Base-by-base conservation (phyloP, 2,888 invertebrate genomes). In the Cyclophora albipunctata region DNA sequence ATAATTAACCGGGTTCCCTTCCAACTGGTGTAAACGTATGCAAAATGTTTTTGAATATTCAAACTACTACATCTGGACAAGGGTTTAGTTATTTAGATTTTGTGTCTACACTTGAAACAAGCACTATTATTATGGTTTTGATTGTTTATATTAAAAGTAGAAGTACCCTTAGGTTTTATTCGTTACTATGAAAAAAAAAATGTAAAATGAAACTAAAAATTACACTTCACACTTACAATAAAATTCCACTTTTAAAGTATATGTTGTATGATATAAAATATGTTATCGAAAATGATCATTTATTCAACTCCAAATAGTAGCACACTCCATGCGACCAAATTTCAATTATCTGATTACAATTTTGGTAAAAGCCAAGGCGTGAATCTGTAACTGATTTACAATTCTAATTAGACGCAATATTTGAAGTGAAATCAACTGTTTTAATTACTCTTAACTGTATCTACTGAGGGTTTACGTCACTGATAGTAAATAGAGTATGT, bases 371-470 rank as follows among this genome's bases (percentile, higher is more conserved):
- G 64, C 64, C 49, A 51, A 60, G 54, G 58, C 64, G 63, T 60
- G 58, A 60, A 60, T 57, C 57, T 69, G 63, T 66, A 59, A 58
- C 66, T 62, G 57, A 73, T 73, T 70, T 73, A 70, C 73, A 73
- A 73, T 73, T 73, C 72, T 66, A 72, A 72, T 63, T 64, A 68
- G 59, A 56, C 54, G 57, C 47, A 51, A 69, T 61, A 52, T 54
- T 53, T 47, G 53, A 57, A 60, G 53, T 58, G 51, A 60, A 57
- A 5, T 37, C 52, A 49, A 54, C 54, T 49, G 60, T 62, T 62
- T 71, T 65, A 60, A 71, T 67, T 71, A 66, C 20, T 52, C 63
- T 64, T 65, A 72, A 71, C 20, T 20, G 20, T 20, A 20, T 20
- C 20, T 20, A 20, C 20, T 20, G 20, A 20, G 20, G 20, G 20